Evolutionary conservation across 1,140 invertebrate genomes (phyloP), one percentile per base, ranked within the genome.

Genomic region (Lepidurus packardi): DNA sequence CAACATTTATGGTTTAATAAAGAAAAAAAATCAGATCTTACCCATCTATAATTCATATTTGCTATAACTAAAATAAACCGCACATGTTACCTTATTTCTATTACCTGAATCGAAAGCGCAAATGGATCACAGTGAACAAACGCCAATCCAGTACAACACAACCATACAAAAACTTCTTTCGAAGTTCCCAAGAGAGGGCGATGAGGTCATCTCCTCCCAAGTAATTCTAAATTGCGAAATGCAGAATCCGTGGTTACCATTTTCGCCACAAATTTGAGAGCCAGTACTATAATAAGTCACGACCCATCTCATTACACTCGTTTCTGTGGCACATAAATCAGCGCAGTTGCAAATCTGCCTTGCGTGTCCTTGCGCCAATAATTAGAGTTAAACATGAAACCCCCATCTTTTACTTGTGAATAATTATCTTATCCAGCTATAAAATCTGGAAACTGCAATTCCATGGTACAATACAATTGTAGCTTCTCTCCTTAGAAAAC

Each of bases 361-460:
- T 65, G 53, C 21, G 53, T 65, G 53, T 65, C 53, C 53, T 65
- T 65, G 53, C 53, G 53, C 53, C 53, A 65, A 65, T 65, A 65
- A 65, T 65, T 65, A 65, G 53, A 65, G 53, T 65, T 65, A 65
- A 65, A 65, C 53, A 65, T 65, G 53, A 65, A 21, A 65, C 13
- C 53, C 13, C 53, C 53, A 34, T 34, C 34, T 65, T 65, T 65
- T 65, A 65, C 53, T 65, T 65, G n/a, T 65, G 53, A 65, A 65
- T 65, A 65, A 65, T 65, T 65, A 65, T 7, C 13, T 65, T 65
- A 65, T 65, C 53, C 53, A 65, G 53, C 21, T 21, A 65, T 65
- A 65, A 65, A n/a, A 65, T 65, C 3, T 65, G 53, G 10, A 21
- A 21, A 21, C 16, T n/a, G 16, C 16, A 7, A n/a, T 21, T 65